A percentile compares a stretch with the other conserved stretches of the same genome.
These are phyloP conservation scores for Erebia ligea DNA, from an alignment of 2,888 invertebrate species.

Conservation along the genomic window DNA sequence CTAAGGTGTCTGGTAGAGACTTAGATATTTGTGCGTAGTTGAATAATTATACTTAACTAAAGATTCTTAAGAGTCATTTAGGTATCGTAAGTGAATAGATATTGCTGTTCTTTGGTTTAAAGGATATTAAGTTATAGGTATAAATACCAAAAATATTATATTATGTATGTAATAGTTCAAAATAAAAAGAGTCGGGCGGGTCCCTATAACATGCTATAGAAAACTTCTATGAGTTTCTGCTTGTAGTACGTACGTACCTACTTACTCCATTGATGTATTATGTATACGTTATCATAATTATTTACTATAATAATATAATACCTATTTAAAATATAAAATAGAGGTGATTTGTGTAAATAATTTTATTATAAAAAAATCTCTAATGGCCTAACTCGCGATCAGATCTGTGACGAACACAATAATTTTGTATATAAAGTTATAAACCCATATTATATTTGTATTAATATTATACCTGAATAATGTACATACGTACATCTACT, in stretches of 20 bases:
- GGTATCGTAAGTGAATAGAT: no score
- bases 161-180: not conserved
- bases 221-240: not conserved
- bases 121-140: not conserved
- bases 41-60: not conserved
- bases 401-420: constrained; percentile 80
- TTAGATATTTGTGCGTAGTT: constrained; percentile 13
- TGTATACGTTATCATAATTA: no score
- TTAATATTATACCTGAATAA: constrained; percentile 39
- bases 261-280: not conserved
- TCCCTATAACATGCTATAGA: constrained; percentile 16
- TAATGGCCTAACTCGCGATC: constrained; percentile 61
- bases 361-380: constrained; percentile 45
- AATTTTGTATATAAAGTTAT: constrained; percentile 67
- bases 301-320: no score
- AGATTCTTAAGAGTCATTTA: not conserved
- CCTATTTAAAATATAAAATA: no score
- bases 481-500: constrained; percentile 38
- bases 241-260: not conserved
- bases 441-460: constrained; percentile 37
- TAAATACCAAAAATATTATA: not conserved
- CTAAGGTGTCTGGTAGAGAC: constrained; percentile 1
- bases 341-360: not conserved
- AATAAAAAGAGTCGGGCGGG: constrained; percentile 29
- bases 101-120: not conserved